Conservation (phyloP, 2,113 vertebrate species). For the Campylorhamphus procurvoides region DNA sequence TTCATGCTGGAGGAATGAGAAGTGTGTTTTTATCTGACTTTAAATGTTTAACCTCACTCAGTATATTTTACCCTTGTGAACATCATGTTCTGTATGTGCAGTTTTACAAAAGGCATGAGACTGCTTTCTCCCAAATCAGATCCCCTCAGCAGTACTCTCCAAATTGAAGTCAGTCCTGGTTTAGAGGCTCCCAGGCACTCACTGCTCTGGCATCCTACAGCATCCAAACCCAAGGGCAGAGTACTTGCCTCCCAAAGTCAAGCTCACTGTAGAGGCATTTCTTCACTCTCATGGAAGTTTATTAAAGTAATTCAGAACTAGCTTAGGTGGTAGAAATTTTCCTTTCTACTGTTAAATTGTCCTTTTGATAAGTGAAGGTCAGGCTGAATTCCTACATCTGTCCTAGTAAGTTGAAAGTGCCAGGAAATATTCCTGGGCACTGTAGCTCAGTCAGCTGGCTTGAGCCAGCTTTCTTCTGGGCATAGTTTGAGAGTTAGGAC, state of each 20-base stretch:
- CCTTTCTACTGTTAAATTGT: background rate
- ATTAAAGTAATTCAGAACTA: background rate
- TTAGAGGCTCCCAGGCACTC: background rate
- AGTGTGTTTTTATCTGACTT: background rate
- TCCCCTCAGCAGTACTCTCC: background rate
- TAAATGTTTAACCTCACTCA: background rate
- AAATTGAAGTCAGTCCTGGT: background rate
- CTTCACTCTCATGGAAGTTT: background rate
- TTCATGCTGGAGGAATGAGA: background rate
- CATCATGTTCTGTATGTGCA: fast-evolving
- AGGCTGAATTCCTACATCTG: background rate
- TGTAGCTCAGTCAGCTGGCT: background rate
- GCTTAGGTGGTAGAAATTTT: background rate
- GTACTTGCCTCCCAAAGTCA: background rate
- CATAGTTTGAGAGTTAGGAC: background rate
- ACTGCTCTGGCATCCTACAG: background rate
- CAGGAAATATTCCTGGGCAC: background rate
- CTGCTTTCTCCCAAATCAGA: background rate
- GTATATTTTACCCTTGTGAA: background rate
- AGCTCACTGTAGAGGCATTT: background rate
- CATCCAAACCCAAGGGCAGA: background rate
- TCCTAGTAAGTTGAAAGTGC: background rate
- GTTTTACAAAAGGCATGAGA: background rate
- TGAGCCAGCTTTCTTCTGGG: background rate
- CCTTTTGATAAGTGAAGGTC: background rate